Percentiles rank a stretch among this genome's conserved stretches.
Evolutionary conservation across 2,113 vertebrate species (phyloP).

Genomic region (Cercocebus atys): DNA sequence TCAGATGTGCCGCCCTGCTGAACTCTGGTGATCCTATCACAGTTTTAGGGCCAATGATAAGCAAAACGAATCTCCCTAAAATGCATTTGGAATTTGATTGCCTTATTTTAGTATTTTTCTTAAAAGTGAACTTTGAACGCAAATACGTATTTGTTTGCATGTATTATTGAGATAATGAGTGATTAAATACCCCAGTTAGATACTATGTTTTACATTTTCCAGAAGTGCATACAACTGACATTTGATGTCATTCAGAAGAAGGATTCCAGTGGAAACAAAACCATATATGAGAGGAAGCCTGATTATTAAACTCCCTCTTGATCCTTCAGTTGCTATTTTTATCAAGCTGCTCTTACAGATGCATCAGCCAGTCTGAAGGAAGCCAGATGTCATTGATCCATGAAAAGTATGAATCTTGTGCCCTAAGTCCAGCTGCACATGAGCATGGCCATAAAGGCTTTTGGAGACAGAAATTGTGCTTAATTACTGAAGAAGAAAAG

Average conservation of each 20-base stretch:
- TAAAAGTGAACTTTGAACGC: constrained; percentile 74
- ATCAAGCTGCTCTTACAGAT: constrained; percentile 50
- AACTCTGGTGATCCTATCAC: neutral
- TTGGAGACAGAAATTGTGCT: constrained; percentile 22
- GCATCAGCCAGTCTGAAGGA: constrained; percentile 47
- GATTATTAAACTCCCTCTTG: constrained; percentile 60
- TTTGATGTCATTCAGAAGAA: constrained; percentile 74
- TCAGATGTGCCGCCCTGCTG: neutral
- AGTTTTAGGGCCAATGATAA: constrained; percentile 61
- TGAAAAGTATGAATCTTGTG: constrained; percentile 10
- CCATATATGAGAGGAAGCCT: constrained; percentile 39
- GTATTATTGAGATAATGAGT: constrained; percentile 77
- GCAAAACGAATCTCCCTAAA: constrained; percentile 63
- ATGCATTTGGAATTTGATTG: constrained; percentile 72
- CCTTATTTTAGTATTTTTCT: constrained; percentile 78
- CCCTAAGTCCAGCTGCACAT: neutral
- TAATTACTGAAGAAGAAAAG: constrained; percentile 49
- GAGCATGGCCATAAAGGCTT: neutral
- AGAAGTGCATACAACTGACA: constrained; percentile 74
- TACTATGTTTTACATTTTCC: constrained; percentile 71
- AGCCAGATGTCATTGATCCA: constrained; percentile 65
- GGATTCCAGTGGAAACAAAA: constrained; percentile 71
- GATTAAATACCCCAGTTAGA: constrained; percentile 77
- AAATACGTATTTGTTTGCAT: constrained; percentile 78
- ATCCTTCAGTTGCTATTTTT: constrained; percentile 68